A percentile compares a stretch with the other conserved stretches of the same genome.
These are phyloP conservation scores for Dufourea novaeangliae DNA, from an alignment of 1,140 invertebrate species.

Conservation along the genomic window DNA sequence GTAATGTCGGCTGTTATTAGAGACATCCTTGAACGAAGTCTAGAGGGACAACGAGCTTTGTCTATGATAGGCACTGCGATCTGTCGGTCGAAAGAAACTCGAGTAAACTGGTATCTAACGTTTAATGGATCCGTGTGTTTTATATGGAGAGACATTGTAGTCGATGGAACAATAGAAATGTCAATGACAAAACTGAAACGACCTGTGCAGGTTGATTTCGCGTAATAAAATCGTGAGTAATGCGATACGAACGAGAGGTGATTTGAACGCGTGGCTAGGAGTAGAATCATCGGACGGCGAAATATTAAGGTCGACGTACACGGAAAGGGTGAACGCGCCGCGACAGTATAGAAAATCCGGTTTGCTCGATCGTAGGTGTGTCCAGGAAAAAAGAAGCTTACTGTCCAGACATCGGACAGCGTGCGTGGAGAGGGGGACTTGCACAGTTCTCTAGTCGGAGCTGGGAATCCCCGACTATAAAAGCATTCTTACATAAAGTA, in stretches of 20 bases:
- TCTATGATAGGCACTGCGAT: slow-evolving; percentile 18
- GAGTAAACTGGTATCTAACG: neutral
- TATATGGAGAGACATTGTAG: too few relatives aligned
- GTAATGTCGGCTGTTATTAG: slow-evolving; percentile 18
- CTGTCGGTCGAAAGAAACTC: too few relatives aligned
- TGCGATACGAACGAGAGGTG: neutral
- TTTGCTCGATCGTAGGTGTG: slow-evolving; percentile 21
- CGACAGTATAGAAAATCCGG: slow-evolving; percentile 8
- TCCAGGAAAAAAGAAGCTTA: neutral
- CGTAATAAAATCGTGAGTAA: too few relatives aligned
- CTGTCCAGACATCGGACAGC: neutral
- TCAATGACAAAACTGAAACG: too few relatives aligned
- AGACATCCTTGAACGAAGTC: slow-evolving; percentile 47
- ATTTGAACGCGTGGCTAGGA: too few relatives aligned
- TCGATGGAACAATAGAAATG: too few relatives aligned
- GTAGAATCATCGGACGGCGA: neutral
- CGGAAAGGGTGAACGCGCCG: slow-evolving; percentile 17
- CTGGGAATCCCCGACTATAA: neutral
- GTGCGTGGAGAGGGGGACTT: too few relatives aligned
- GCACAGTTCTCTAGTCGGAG: neutral
- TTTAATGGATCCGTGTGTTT: neutral
- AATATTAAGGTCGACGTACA: neutral
- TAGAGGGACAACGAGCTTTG: slow-evolving; percentile 10
- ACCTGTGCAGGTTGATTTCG: too few relatives aligned
- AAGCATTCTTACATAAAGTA: too few relatives aligned